A percentile compares a stretch with the other conserved stretches of the same genome.
phyloP scores from a whole-genome alignment of 2,113 vertebrate genomes.

The Rafetus swinhoei region DNA sequence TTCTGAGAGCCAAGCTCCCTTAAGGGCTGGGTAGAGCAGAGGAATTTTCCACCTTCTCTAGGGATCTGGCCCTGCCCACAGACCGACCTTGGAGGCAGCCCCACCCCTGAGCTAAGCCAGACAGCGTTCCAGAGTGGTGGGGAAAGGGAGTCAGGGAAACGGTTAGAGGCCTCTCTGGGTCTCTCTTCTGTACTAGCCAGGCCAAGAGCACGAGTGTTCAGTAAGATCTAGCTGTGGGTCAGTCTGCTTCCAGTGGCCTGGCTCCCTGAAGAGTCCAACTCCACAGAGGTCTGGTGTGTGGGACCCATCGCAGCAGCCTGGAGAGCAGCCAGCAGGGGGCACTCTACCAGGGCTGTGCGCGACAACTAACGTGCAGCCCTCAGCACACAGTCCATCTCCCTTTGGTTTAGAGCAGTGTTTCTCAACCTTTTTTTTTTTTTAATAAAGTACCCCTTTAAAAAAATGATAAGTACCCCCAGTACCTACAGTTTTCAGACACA shows the following conservation, averaged over 20 bases:
- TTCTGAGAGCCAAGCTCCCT: neutral
- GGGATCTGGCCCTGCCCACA: no score
- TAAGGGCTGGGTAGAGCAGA: neutral
- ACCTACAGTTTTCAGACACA: no score
- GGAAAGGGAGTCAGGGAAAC: neutral
- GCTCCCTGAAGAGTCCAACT: no score
- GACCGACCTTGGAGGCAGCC: neutral
- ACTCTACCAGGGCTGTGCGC: neutral
- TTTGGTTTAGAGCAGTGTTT: neutral
- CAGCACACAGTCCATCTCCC: accelerated
- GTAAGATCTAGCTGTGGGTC: no score
- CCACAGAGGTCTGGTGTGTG: neutral
- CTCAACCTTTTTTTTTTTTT: no score
- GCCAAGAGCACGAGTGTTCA: neutral
- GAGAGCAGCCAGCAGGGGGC: neutral
- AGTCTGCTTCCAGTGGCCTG: no score
- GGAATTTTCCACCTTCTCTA: neutral
- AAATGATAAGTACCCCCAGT: no score
- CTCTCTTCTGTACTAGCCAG: neutral
- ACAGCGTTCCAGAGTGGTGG: neutral
- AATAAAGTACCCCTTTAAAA: no score
- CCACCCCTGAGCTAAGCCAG: neutral
- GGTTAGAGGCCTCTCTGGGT: neutral
- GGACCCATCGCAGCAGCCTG: neutral
- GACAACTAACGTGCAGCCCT: neutral